phyloP scores from a whole-genome alignment of 2,113 vertebrate genomes.

The Cyprinus carpio region DNA sequence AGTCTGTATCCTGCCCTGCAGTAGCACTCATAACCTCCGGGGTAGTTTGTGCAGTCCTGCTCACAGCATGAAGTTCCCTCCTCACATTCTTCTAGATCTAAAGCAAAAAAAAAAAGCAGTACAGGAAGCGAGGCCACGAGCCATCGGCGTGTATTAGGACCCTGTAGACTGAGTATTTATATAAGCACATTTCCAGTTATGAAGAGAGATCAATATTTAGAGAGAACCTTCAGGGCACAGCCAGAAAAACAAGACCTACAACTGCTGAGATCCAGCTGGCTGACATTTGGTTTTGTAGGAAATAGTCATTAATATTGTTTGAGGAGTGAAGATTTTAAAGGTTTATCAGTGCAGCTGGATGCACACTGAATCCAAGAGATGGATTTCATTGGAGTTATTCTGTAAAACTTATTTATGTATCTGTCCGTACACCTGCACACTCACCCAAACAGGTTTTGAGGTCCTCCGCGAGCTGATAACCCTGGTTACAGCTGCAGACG shows the following conservation, averaged over 20 bases:
- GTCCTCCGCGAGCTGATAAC: conserved; percentile 82
- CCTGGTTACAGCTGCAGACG: conserved; percentile 83
- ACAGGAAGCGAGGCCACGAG: conserved; percentile 14
- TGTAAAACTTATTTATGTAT: neutral
- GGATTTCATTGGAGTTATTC: neutral
- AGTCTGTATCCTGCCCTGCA: conserved; percentile 88
- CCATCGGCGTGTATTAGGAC: neutral
- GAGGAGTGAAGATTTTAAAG: neutral
- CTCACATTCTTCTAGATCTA: conserved; percentile 88
- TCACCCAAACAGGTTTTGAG: conserved; percentile 87
- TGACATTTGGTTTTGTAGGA: neutral
- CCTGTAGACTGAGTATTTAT: neutral
- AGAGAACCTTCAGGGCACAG: conserved; percentile 2
- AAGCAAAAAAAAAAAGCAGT: conserved; percentile 44
- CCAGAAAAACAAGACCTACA: conserved; percentile 5
- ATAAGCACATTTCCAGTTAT: conserved; percentile 36
- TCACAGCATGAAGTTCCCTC: conserved; percentile 82
- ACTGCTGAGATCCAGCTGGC: conserved; percentile 20
- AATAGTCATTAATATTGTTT: neutral
- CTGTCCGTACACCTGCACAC: conserved; percentile 16
- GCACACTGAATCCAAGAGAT: conserved; percentile 13
- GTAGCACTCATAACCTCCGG: conserved; percentile 91
- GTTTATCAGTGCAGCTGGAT: conserved; percentile 14
- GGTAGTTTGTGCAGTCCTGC: conserved; percentile 91
- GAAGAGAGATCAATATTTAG: neutral